Conservation (phyloP, 2,113 vertebrate species). For the Triplophysa rosa region DNA sequence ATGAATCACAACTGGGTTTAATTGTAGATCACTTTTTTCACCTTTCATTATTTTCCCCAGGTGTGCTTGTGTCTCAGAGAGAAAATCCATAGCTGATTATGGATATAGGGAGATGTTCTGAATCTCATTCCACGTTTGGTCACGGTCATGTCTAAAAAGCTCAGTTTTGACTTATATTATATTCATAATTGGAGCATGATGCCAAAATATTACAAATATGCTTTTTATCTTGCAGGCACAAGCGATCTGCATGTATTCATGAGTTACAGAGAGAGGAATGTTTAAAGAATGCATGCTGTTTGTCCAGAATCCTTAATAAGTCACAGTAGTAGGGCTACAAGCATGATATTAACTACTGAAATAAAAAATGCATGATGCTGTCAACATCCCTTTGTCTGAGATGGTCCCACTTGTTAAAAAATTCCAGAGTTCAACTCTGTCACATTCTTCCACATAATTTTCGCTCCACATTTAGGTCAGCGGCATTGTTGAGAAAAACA, state of each 20-base stretch:
- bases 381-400: not conserved
- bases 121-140: not conserved
- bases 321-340: not conserved
- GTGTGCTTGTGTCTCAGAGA: not conserved
- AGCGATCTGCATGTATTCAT: not conserved
- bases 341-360: not conserved
- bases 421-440: not conserved
- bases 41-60: not conserved
- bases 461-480: conserved; percentile 18
- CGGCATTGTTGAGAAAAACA: conserved; percentile 16
- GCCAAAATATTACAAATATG: not conserved
- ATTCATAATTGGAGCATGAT: conserved; percentile 6
- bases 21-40: not conserved
- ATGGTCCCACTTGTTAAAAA: not conserved
- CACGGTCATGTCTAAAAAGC: conserved; percentile 1
- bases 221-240: conserved; percentile 2
- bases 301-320: not conserved
- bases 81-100: not conserved
- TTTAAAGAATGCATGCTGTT: not conserved
- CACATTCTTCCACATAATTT: not conserved
- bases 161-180: not conserved
- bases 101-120: not conserved
- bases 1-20: not conserved
- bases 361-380: not conserved
- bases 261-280: not conserved